These are phyloP conservation scores for Hirtodrosophila histrioides DNA, from an alignment of 2,888 invertebrate species.

Conservation along the genomic window DNA sequence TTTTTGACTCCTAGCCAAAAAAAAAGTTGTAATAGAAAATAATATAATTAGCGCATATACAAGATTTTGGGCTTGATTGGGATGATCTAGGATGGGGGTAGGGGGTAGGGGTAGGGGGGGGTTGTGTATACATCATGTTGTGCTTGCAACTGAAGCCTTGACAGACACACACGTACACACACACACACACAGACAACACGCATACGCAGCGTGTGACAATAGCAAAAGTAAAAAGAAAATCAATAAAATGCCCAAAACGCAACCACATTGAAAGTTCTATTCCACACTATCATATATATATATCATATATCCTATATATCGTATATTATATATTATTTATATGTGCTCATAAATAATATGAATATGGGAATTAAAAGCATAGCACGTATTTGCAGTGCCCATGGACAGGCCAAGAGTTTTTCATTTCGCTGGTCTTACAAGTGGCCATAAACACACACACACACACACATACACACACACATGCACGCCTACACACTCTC, in stretches of 20 bases:
- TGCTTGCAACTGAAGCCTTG: constrained; percentile 44
- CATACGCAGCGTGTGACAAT: constrained; percentile 54
- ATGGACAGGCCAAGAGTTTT: constrained; percentile 39
- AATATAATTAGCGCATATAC: constrained; percentile 55
- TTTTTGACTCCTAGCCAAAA: constrained; percentile 40
- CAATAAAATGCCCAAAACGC: constrained; percentile 41
- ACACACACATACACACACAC: constrained; percentile 20
- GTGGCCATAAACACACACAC: constrained; percentile 72
- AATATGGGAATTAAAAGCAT: constrained; percentile 39
- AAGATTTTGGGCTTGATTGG: constrained; percentile 41
- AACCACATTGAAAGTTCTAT: constrained; percentile 31
- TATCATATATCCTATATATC: too few relatives aligned
- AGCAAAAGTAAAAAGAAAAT: constrained; percentile 39
- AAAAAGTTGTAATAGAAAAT: constrained; percentile 53
- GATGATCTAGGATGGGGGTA: constrained; percentile 1
- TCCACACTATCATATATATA: too few relatives aligned
- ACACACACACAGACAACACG: constrained; percentile 30
- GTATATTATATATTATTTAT: background rate
- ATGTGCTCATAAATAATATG: constrained; percentile 51
- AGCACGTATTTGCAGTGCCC: constrained; percentile 23
- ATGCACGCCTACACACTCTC: constrained; percentile 1
- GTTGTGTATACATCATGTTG: constrained; percentile 10
- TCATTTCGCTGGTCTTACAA: constrained; percentile 66
- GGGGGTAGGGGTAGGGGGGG: background rate
- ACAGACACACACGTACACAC: constrained; percentile 17